Conservation (phyloP, 2,888 invertebrate genomes). For the Saturnia japonica region DNA sequence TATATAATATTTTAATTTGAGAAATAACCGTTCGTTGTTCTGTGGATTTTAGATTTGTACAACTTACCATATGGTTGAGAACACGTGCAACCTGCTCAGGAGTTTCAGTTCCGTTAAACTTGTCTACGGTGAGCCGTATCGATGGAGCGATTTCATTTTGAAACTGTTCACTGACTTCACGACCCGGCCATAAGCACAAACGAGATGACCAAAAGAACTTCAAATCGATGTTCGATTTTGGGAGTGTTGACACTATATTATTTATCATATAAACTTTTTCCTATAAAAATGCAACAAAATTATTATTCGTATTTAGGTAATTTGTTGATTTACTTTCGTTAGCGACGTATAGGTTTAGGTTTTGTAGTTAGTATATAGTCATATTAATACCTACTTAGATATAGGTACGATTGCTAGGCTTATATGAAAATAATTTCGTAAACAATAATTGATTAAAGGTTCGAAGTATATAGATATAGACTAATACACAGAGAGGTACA, state of each 20-base stretch:
- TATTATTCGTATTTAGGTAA: background rate
- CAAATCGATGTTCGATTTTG: constrained; percentile 47
- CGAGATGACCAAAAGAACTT: constrained; percentile 62
- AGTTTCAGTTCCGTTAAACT: constrained; percentile 52
- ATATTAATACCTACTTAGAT: too few species aligned
- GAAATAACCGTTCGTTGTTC: background rate
- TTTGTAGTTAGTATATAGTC: too few species aligned
- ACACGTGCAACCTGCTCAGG: constrained; percentile 42
- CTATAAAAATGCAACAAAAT: background rate
- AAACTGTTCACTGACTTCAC: constrained; percentile 42
- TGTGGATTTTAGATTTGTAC: background rate
- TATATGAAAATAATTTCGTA: too few species aligned
- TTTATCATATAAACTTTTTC: constrained; percentile 43
- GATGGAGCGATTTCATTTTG: constrained; percentile 40
- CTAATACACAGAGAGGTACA: too few species aligned
- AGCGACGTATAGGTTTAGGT: too few species aligned
- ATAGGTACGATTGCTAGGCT: too few species aligned
- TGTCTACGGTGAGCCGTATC: constrained; percentile 44
- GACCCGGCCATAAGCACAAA: constrained; percentile 48
- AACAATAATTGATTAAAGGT: too few species aligned
- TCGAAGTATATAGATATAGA: too few species aligned
- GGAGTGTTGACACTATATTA: constrained; percentile 51
- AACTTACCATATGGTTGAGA: constrained; percentile 62
- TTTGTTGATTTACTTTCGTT: background rate
- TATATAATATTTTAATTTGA: background rate